Base-by-base conservation (phyloP, 2,797 vertebrate genomes). In the Balearica regulorum region DNA sequence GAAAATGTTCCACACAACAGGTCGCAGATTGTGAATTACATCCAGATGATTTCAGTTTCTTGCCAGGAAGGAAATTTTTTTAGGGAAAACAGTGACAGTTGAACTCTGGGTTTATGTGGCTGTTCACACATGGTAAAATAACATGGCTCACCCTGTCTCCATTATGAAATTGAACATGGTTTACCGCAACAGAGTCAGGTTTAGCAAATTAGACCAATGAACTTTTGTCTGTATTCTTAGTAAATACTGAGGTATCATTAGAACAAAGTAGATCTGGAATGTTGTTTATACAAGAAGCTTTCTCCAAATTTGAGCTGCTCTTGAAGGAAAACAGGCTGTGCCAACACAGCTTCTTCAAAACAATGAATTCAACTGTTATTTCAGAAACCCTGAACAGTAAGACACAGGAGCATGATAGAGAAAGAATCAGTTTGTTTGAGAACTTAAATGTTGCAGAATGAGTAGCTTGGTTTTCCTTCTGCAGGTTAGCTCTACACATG, bases 121-220 rank as follows among this genome's bases (percentile, higher is more conserved):
- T 78, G 20, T 93, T 96, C 94, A 70, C 89, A 95, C 70, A 69
- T 68, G 73, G 33, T 77, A 95, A 96, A 95, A 96, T 78, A 87
- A 71, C 62, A 87, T 19, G 37, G 31, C 37, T 94, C 16, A 58
- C 54, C 15, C 73, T 92, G 39, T 83, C 92, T 95, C 73, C 76
- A 28, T 80, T 89, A 65, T 77, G 58, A 93, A 96, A 94, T 18
- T 55, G 73, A 97, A n/a, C 35, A 81, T 35, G 49, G 57, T 93
- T 93, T 88, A 78, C 82, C 9, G 0, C 29, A 71, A 17, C 10
- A 90, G 20, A 94, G 12, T 80, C 43, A 60, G 29, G 28, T 93
- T 95, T 94, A 83, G 44, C 51, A 94, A 96, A 95, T 95, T 85
- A 93, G 68, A 93, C 51, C 65, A 81, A 75, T 68, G 61, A 82